Percentiles rank a stretch among this genome's conserved stretches.
Evolutionary conservation across 2,797 vertebrate genomes (phyloP).

Genomic region (Vireo griseus): DNA sequence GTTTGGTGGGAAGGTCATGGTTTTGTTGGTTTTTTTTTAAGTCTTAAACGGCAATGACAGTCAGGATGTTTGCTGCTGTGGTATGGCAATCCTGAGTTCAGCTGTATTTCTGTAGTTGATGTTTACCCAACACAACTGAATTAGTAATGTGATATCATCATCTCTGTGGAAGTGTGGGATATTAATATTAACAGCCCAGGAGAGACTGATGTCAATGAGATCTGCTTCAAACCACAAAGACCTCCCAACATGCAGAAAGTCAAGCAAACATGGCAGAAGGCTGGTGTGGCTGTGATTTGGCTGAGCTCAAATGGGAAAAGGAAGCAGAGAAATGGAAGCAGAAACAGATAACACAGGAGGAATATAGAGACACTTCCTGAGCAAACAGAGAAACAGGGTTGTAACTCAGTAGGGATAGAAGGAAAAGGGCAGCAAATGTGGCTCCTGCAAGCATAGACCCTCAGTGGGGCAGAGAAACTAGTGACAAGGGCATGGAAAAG

Average conservation of each 20-base stretch:
- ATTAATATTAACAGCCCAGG: neutral
- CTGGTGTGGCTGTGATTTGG: neutral
- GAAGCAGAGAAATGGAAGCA: neutral
- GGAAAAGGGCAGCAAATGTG: neutral
- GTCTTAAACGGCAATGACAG: neutral
- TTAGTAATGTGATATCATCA: neutral
- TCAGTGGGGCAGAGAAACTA: neutral
- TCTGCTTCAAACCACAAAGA: neutral
- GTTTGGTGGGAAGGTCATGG: neutral
- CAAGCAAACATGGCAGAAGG: neutral
- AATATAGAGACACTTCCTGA: neutral
- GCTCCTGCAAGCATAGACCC: neutral
- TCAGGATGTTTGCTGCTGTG: neutral
- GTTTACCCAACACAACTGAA: neutral
- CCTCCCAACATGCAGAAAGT: neutral
- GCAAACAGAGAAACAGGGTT: neutral
- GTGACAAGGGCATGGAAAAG: neutral
- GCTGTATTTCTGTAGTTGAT: neutral
- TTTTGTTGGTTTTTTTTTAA: fast-evolving
- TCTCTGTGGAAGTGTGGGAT: fast-evolving
- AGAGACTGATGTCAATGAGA: neutral
- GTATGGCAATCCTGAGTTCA: neutral
- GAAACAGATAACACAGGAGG: neutral
- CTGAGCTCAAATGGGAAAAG: neutral
- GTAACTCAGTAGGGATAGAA: neutral